Conservation (phyloP, 2,888 invertebrate species). For the Ceriagrion tenellum region DNA sequence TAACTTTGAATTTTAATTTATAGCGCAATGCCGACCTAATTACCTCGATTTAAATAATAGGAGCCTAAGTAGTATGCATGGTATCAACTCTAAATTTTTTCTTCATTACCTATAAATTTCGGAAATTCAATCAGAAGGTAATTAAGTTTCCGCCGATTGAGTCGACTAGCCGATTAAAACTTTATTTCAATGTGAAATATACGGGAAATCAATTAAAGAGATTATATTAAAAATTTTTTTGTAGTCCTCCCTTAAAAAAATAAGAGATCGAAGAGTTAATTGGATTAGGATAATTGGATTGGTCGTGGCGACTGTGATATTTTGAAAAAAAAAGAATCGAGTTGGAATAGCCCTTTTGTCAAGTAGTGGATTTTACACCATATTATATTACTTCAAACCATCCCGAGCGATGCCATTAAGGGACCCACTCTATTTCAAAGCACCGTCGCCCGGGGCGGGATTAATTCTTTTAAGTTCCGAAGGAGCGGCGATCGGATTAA, state of each 20-base stretch:
- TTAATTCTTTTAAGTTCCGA: background rate
- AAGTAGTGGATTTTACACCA: background rate
- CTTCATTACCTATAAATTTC: slow-evolving; percentile 1
- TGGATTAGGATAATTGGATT: slow-evolving; percentile 8
- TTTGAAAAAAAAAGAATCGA: background rate
- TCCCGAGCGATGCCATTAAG: background rate
- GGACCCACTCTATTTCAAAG: background rate
- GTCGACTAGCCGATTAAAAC: background rate
- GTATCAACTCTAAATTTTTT: background rate
- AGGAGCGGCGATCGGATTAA: background rate
- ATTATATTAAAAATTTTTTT: background rate
- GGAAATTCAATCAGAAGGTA: slow-evolving; percentile 7
- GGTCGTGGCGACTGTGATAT: background rate
- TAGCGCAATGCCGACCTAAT: background rate
- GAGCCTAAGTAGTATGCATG: background rate
- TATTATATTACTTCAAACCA: background rate
- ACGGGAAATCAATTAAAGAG: slow-evolving; percentile 9
- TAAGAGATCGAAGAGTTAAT: background rate
- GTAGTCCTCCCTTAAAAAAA: background rate
- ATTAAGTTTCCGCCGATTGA: background rate
- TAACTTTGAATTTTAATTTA: background rate
- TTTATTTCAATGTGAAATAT: background rate
- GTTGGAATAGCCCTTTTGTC: background rate
- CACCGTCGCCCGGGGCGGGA: background rate
- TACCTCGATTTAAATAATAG: background rate